A percentile compares a stretch with the other conserved stretches of the same genome.
phyloP scores from a whole-genome alignment of 2,113 vertebrate genomes.

The Puffinus mauretanicus region DNA sequence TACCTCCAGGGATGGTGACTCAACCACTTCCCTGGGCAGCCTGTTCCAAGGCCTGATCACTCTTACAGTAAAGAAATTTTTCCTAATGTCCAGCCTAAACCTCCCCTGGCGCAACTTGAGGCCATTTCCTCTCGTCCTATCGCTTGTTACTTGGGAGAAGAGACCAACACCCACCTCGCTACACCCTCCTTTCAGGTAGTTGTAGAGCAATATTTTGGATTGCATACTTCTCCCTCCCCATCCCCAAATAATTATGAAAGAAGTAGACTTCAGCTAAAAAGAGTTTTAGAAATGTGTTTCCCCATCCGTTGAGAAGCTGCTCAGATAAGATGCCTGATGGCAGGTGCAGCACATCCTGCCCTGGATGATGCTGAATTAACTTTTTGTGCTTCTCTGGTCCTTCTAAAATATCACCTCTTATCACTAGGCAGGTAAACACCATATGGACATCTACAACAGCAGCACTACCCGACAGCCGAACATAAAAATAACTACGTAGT shows the following conservation, averaged over 20 bases:
- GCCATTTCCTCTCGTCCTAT: no score
- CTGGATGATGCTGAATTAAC: not conserved
- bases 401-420: not conserved
- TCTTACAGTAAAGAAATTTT: no score
- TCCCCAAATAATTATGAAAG: not conserved
- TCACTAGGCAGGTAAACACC: not conserved
- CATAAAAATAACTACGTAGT: not conserved
- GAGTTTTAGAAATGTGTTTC: not conserved
- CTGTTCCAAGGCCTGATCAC: no score
- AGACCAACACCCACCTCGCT: no score
- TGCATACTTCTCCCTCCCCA: accelerated
- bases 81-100: no score
- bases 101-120: no score
- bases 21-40: no score
- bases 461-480: not conserved
- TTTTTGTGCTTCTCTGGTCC: not conserved
- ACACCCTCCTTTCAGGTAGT: no score
- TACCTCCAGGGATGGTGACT: no score
- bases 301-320: not conserved
- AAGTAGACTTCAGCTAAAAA: not conserved
- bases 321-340: not conserved
- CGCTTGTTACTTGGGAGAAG: no score
- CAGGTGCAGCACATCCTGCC: not conserved
- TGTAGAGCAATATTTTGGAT: not conserved
- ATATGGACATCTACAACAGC: not conserved